Conservation (phyloP, 2,113 vertebrate genomes). For the Cavia aperea region DNA sequence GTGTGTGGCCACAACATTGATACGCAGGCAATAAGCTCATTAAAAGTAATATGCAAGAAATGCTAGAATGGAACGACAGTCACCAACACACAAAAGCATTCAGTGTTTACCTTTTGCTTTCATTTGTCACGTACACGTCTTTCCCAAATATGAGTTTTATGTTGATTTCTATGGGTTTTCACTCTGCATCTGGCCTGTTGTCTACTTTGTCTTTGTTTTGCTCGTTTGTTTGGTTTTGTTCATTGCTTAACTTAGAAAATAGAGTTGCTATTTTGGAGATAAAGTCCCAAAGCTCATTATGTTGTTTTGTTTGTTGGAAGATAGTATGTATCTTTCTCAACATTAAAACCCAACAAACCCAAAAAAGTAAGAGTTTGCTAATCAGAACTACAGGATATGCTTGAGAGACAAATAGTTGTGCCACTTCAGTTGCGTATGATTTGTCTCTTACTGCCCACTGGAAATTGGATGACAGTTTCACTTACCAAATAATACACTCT, state of each 20-base stretch:
- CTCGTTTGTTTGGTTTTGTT: conserved; percentile 3
- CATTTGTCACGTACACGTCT: background rate
- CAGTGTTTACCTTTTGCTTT: background rate
- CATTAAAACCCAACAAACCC: background rate
- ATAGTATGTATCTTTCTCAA: background rate
- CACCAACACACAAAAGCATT: background rate
- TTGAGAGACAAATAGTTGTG: background rate
- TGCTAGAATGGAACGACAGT: background rate
- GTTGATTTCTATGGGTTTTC: background rate
- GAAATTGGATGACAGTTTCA: background rate
- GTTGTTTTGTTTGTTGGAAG: background rate
- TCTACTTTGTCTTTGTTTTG: background rate
- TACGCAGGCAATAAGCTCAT: background rate
- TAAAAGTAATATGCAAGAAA: background rate
- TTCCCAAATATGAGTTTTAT: background rate
- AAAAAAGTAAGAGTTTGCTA: conserved; percentile 12
- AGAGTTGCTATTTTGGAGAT: background rate
- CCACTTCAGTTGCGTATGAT: background rate
- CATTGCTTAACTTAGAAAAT: conserved; percentile 29
- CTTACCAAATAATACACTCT: background rate
- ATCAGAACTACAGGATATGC: background rate
- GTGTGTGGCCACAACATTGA: background rate
- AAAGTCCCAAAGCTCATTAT: background rate
- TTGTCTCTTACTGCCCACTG: background rate
- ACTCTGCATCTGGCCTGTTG: background rate